These are phyloP conservation scores for Nasonovia ribisnigri DNA, from an alignment of 2,888 invertebrate species.

Conservation along the genomic window DNA sequence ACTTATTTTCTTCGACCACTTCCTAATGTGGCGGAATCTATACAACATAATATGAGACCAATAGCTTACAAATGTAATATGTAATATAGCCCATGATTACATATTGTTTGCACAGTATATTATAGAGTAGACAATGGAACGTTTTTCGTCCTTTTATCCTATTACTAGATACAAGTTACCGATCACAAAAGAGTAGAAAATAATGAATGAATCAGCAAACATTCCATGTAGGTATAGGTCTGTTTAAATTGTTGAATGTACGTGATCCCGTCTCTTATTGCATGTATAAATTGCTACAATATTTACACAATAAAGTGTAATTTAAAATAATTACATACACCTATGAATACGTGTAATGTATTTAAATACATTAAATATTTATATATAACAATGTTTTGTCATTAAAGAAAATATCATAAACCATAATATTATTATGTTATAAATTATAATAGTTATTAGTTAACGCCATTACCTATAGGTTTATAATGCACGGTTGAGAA, in stretches of 20 bases:
- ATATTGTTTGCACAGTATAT: conserved; percentile 57
- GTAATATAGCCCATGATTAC: conserved; percentile 44
- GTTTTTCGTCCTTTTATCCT: conserved; percentile 59
- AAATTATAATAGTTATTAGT: conserved; percentile 19
- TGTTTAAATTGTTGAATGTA: conserved; percentile 44
- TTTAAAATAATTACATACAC: conserved; percentile 54
- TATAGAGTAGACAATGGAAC: conserved; percentile 61
- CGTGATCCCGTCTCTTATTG: conserved; percentile 55
- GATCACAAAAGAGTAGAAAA: conserved; percentile 63
- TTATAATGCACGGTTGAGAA: neutral
- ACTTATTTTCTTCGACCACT: neutral
- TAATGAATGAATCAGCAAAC: conserved; percentile 65
- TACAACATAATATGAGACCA: conserved; percentile 29
- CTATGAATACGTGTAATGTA: conserved; percentile 18
- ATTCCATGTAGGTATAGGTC: conserved; percentile 24
- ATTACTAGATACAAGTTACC: conserved; percentile 45
- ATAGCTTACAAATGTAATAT: conserved; percentile 32
- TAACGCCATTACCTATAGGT: neutral
- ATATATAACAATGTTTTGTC: conserved; percentile 45
- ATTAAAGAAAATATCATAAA: conserved; percentile 9
- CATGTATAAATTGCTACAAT: conserved; percentile 46
- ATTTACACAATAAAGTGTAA: conserved; percentile 57
- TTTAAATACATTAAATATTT: conserved; percentile 37
- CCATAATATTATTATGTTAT: neutral
- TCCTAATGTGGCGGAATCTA: conserved; percentile 47